Base-by-base conservation (phyloP, 2,113 vertebrate genomes). In the Calcarius ornatus region DNA sequence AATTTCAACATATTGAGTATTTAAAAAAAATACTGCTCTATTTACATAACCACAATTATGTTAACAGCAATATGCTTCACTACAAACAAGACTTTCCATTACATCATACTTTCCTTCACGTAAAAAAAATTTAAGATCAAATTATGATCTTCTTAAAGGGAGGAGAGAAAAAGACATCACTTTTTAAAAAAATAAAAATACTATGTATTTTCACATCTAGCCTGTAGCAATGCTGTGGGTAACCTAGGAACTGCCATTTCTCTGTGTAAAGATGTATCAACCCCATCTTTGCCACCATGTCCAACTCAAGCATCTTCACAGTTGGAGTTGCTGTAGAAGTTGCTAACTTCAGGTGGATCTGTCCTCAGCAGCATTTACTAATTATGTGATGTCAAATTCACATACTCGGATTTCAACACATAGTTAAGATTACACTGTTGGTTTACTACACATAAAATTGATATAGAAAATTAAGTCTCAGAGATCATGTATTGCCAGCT, bases 11-110 rank as follows among this genome's bases (percentile, higher is more conserved):
- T 28, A 40, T 9, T 43, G 35, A 24, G 18, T 68, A 37, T 18
- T n/a, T 43, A 0, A 1, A 12, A 57, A 64, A 45, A 37, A 4
- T 2, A 4, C 63, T 21, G 3, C 23, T 38, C 21, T 60, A 12
- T 48, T 81, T 89, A 75, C 0, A 6, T 14, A 72, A 53, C 15
- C 37, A 69, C 7, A 35, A 25, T 30, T 43, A 66, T 2, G 23
- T 42, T 68, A 76, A 57, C 28, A 83, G 9, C 22, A 68, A 54
- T 51, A 45, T 38, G 30, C 25, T 70, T 88, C 45, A 69, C 9
- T n/a, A 38, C 21, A 70, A 92, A 69, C 9, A 48, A 43, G 61
- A 50, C 9, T 48, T 56, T 11, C 24, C 31, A 11, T 40, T 22
- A 51, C 18, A 51, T 7, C 2, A 2, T 6, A 42, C 21, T 51